Evolutionary conservation across 2,888 invertebrate species (phyloP), one percentile per base, ranked within the genome.

Genomic region (Aleiodes testaceus): DNA sequence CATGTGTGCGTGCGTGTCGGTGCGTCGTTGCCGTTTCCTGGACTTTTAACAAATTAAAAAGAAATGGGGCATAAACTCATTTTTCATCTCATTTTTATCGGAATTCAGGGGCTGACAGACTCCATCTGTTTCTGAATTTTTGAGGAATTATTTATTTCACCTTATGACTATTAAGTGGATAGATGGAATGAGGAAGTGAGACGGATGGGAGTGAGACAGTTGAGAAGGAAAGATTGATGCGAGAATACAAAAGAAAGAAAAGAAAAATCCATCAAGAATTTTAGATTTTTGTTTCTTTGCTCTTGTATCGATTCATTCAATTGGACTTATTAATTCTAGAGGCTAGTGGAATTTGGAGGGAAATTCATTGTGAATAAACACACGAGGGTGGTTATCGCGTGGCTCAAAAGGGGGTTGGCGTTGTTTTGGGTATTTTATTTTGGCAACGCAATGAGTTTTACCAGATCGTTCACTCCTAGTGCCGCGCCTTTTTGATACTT

Each of bases 261-360:
- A 50, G 70, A 73, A 61, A 55, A 26, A 52, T 70, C n/a, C 49
- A 14, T 63, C 55, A 66, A 69, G 73, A 45, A 65, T 74, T 63
- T 77, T 14, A 50, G 44, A 7, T 11, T 59, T 59, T 59, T 59
- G 4, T 14, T 9, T 36, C 16, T 36, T 36, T 6, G 1, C 14
- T 47, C 55, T 36, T 3, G 26, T 65, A n/a, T n/a, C n/a, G 20
- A 20, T 44, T 36, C 14, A 20, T 18, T 20, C n/a, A 9, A 18
- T 26, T 5, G 36, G n/a, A n/a, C n/a, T n/a, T n/a, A n/a, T n/a
- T n/a, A n/a, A n/a, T n/a, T n/a, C n/a, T n/a, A n/a, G n/a, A n/a
- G n/a, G n/a, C n/a, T n/a, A 12, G 9, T 36, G 30, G 18, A 20
- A 26, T 66, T 30, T 49, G 42, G 36, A 42, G 59, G 59, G 42